phyloP scores from a whole-genome alignment of 2,888 invertebrate species.

The Anorthoa munda region DNA sequence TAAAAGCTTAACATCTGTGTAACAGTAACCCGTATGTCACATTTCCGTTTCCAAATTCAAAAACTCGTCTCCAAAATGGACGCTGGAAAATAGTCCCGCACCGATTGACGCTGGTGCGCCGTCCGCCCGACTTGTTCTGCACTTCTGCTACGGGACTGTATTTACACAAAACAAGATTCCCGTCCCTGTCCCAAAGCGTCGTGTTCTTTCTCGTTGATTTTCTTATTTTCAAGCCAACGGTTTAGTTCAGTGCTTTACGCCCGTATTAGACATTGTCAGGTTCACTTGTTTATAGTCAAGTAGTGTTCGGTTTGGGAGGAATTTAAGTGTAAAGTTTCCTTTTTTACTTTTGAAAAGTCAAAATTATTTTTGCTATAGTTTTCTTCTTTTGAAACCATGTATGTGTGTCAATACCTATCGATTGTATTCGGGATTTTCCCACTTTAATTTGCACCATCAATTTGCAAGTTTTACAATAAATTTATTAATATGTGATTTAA shows the following conservation, averaged over 20 bases:
- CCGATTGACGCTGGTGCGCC: conserved; percentile 51
- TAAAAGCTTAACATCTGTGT: conserved; percentile 10
- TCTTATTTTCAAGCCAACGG: conserved; percentile 67
- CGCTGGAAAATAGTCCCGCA: conserved; percentile 47
- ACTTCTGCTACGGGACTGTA: conserved; percentile 60
- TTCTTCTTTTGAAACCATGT: too few relatives aligned
- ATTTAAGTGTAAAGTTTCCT: not conserved
- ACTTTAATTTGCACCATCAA: not conserved
- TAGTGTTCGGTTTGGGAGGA: conserved; percentile 9
- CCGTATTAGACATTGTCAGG: conserved; percentile 57
- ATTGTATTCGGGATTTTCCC: not conserved
- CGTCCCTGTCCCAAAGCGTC: conserved; percentile 63
- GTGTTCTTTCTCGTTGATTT: conserved; percentile 61
- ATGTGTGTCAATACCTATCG: not conserved
- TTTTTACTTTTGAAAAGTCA: not conserved
- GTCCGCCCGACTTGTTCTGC: conserved; percentile 54
- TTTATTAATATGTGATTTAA: not conserved
- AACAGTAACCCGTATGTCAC: conserved; percentile 13
- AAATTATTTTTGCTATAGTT: too few relatives aligned
- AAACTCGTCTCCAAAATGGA: conserved; percentile 34
- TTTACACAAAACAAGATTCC: conserved; percentile 70
- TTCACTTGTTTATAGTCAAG: conserved; percentile 42
- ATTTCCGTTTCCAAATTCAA: conserved; percentile 38
- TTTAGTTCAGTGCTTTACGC: conserved; percentile 59
- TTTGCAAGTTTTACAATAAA: not conserved